Evolutionary conservation across 1,140 invertebrate species (phyloP).

Genomic region (Dinothrombium tinctorium): DNA sequence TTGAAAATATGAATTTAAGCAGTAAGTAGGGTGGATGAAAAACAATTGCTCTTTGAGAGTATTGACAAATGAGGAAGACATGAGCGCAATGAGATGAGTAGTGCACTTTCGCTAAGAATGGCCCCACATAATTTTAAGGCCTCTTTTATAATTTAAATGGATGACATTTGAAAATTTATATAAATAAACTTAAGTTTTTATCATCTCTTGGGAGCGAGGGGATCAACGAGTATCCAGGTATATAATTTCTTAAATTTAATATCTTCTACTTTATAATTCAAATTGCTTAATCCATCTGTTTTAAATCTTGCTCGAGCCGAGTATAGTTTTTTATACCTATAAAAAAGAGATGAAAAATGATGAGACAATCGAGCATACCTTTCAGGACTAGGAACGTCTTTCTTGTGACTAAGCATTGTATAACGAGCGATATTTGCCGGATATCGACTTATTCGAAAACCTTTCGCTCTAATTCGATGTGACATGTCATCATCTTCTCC

Average conservation of each 20-base stretch:
- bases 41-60: no score
- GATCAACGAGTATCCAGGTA: slow-evolving; percentile 23
- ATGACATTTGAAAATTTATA: no score
- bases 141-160: no score
- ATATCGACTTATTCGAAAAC: slow-evolving; percentile 59
- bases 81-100: no score
- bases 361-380: no score
- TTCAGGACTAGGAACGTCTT: slow-evolving; percentile 64
- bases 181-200: no score
- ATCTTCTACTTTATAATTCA: slow-evolving; percentile 50
- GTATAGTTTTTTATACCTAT: slow-evolving; percentile 49
- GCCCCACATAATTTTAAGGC: no score
- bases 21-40: no score
- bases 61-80: no score
- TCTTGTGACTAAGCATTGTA: slow-evolving; percentile 66
- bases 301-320: slow-evolving; percentile 53
- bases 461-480: slow-evolving; percentile 36
- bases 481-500: slow-evolving; percentile 75
- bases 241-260: slow-evolving; percentile 33
- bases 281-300: slow-evolving; percentile 57
- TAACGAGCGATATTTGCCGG: slow-evolving; percentile 63
- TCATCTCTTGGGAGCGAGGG: no score
- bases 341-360: slow-evolving; percentile 6
- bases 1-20: no score
- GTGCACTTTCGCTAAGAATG: no score